phyloP scores from a whole-genome alignment of 2,113 vertebrate genomes.

The pig (Sus scrofa) region DNA sequence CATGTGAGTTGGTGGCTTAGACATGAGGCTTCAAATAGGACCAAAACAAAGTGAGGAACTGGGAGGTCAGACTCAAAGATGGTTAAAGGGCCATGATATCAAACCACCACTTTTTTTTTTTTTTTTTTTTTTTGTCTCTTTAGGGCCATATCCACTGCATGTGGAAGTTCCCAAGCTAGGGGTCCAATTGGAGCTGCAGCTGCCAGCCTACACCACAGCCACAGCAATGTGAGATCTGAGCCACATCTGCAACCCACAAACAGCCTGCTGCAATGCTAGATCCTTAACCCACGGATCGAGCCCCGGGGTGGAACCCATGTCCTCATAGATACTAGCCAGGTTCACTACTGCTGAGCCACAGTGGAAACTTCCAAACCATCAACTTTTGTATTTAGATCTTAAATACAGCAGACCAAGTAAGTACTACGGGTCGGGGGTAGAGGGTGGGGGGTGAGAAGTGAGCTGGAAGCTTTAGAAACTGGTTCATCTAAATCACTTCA shows the following conservation, averaged over 20 bases:
- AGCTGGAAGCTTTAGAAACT: neutral
- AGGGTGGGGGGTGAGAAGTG: fast-evolving
- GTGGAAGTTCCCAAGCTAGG: no score
- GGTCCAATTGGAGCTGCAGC: no score
- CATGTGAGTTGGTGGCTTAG: neutral
- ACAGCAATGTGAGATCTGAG: no score
- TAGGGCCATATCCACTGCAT: no score
- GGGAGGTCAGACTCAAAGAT: neutral
- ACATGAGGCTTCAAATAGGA: neutral
- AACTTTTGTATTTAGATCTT: neutral
- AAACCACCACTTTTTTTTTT: neutral
- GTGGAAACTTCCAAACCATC: neutral
- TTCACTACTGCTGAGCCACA: no score
- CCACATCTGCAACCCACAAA: no score
- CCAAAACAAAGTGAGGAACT: neutral
- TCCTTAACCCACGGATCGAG: no score
- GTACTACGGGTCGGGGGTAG: fast-evolving
- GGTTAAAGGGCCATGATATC: neutral
- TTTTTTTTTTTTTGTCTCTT: no score
- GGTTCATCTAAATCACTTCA: neutral
- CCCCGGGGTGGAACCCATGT: no score
- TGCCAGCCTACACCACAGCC: no score
- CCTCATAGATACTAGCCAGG: no score
- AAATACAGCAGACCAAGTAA: neutral
- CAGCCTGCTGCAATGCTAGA: no score